Evolutionary conservation across 2,888 invertebrate species (phyloP).

Genomic region (Beris chalybata): DNA sequence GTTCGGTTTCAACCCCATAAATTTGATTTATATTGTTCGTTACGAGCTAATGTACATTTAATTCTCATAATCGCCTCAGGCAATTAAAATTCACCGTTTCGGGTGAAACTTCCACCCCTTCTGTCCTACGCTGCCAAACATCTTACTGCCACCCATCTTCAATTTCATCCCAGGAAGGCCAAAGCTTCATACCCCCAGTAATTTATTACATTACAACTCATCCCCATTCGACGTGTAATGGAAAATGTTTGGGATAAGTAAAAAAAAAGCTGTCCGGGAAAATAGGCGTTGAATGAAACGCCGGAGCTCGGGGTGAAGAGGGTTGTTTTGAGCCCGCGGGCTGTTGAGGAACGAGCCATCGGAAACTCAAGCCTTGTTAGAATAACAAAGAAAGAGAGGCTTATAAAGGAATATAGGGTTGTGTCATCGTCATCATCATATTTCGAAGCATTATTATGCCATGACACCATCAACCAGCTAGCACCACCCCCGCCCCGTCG

Average conservation of each 20-base stretch:
- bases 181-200: constrained; percentile 29
- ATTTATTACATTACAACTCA: constrained; percentile 37
- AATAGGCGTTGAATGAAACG: constrained; percentile 5
- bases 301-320: not conserved
- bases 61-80: constrained; percentile 40
- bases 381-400: not conserved
- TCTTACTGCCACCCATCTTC: constrained; percentile 6
- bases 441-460: not conserved
- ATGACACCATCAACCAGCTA: not conserved
- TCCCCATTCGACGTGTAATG: constrained; percentile 16
- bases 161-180: constrained; percentile 1
- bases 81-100: constrained; percentile 39
- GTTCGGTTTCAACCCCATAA: constrained; percentile 32
- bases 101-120: constrained; percentile 12
- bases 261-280: constrained; percentile 18
- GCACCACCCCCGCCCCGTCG: not conserved
- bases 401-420: not conserved
- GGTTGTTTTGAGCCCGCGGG: not conserved
- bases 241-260: constrained; percentile 7
- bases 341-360: not conserved
- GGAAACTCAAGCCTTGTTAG: not conserved
- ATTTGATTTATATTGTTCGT: constrained; percentile 40
- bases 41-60: constrained; percentile 40
- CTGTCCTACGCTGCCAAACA: constrained; percentile 24
- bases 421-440: constrained; percentile 6